A percentile compares a stretch with the other conserved stretches of the same genome.
Evolutionary conservation across 1,140 invertebrate species (phyloP).

Genomic region (Papilio helenus): DNA sequence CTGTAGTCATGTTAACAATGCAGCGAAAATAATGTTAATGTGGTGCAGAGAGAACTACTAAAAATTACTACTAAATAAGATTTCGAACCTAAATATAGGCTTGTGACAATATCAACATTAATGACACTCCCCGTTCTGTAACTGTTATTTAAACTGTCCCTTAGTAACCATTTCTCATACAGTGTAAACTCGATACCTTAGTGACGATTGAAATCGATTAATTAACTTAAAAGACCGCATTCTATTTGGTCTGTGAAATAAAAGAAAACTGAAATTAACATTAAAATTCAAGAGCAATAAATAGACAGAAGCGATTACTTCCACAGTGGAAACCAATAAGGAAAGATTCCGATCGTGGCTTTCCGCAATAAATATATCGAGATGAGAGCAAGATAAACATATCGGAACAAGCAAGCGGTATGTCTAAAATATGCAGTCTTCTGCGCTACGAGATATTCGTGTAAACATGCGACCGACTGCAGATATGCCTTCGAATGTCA

Average conservation of each 20-base stretch:
- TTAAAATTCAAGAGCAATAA: slow-evolving; percentile 61
- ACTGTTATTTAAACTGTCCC: not conserved
- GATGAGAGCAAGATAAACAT: slow-evolving; percentile 77
- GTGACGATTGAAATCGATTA: not conserved
- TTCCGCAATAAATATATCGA: slow-evolving; percentile 78
- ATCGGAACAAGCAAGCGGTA: slow-evolving; percentile 62
- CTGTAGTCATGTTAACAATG: slow-evolving; percentile 32
- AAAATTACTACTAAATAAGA: not conserved
- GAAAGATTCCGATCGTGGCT: slow-evolving; percentile 64
- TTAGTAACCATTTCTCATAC: not conserved
- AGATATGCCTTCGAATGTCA: slow-evolving; percentile 59
- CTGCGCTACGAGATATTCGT: slow-evolving; percentile 67
- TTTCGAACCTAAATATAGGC: not conserved
- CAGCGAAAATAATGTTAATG: slow-evolving; percentile 36
- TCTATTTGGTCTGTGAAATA: slow-evolving; percentile 8
- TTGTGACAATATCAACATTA: too few relatives aligned
- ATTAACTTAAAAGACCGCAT: not conserved
- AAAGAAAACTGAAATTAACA: slow-evolving; percentile 41
- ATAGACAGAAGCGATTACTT: slow-evolving; percentile 59
- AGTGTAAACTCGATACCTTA: not conserved
- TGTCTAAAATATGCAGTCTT: slow-evolving; percentile 74
- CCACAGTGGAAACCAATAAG: slow-evolving; percentile 66
- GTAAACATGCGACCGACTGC: slow-evolving; percentile 67
- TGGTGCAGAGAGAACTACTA: not conserved
- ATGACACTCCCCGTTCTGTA: not conserved